Percentiles rank a stretch among this genome's conserved stretches.
Evolutionary conservation across 2,113 vertebrate genomes (phyloP).

Genomic region (Pituophis catenifer): DNA sequence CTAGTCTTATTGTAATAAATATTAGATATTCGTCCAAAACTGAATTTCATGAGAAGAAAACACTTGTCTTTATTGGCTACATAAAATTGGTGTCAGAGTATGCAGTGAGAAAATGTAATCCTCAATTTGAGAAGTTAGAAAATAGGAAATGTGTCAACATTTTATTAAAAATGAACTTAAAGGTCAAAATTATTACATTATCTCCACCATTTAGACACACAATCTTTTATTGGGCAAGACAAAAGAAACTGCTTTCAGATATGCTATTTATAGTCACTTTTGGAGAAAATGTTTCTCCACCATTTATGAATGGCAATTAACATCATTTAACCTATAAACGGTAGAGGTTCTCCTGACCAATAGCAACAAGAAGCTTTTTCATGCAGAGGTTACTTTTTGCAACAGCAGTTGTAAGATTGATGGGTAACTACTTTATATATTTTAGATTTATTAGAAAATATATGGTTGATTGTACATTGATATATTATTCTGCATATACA

Average conservation of each 20-base stretch:
- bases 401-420: background rate
- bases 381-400: background rate
- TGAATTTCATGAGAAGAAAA: background rate
- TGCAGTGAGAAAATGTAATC: background rate
- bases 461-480: background rate
- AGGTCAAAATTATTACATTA: background rate
- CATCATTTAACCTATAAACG: background rate
- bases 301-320: background rate
- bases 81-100: background rate
- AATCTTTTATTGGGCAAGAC: background rate
- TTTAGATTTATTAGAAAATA: background rate
- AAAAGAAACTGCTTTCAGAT: background rate
- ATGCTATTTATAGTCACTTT: background rate
- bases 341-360: background rate
- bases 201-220: background rate
- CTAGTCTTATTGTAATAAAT: background rate
- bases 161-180: background rate
- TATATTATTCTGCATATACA: background rate
- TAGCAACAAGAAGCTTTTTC: background rate
- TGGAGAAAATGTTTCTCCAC: background rate
- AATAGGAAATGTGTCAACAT: background rate
- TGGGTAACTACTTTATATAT: background rate
- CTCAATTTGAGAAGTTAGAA: background rate
- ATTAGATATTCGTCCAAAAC: background rate
- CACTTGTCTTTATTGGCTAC: background rate